phyloP scores from a whole-genome alignment of 1,140 invertebrate genomes.

The Atopsyche davidsoni region DNA sequence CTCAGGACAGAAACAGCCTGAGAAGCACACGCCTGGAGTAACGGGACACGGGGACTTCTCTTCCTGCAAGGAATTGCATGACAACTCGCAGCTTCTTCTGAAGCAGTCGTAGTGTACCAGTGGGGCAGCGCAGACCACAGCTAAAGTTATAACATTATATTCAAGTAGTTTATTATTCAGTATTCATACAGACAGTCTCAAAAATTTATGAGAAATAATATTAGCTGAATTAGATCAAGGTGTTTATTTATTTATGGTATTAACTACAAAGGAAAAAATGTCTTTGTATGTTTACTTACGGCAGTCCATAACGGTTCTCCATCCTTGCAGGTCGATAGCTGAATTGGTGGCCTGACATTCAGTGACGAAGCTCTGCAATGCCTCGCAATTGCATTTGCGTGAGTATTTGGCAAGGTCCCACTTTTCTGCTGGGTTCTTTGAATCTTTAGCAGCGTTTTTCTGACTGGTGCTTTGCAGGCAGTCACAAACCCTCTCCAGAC shows the following conservation, averaged over 20 bases:
- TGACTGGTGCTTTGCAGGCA: slow-evolving; percentile 47
- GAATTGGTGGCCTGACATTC: slow-evolving; percentile 62
- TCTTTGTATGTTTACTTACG: slow-evolving; percentile 51
- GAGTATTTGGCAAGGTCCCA: no score
- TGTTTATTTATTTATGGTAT: no score
- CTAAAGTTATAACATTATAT: slow-evolving; percentile 35
- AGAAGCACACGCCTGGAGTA: slow-evolving; percentile 61
- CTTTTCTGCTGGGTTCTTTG: slow-evolving; percentile 32
- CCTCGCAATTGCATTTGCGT: slow-evolving; percentile 67
- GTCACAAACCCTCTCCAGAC: slow-evolving; percentile 65
- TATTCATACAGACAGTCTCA: no score
- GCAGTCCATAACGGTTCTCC: slow-evolving; percentile 62
- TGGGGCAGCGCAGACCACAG: slow-evolving; percentile 61
- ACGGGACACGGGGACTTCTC: slow-evolving; percentile 56
- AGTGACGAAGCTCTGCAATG: slow-evolving; percentile 61
- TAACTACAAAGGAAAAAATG: no score
- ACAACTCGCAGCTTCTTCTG: slow-evolving; percentile 62
- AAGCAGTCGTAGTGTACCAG: slow-evolving; percentile 76
- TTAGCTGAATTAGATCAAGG: no score
- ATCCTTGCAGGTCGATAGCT: slow-evolving; percentile 56
- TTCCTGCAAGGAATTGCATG: slow-evolving; percentile 58
- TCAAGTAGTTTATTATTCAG: background rate
- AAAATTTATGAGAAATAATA: no score
- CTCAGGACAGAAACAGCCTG: slow-evolving; percentile 78
- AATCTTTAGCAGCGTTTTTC: slow-evolving; percentile 29